Evolutionary conservation across 2,113 vertebrate genomes (phyloP).

Genomic region (Eubucco bourcierii): DNA sequence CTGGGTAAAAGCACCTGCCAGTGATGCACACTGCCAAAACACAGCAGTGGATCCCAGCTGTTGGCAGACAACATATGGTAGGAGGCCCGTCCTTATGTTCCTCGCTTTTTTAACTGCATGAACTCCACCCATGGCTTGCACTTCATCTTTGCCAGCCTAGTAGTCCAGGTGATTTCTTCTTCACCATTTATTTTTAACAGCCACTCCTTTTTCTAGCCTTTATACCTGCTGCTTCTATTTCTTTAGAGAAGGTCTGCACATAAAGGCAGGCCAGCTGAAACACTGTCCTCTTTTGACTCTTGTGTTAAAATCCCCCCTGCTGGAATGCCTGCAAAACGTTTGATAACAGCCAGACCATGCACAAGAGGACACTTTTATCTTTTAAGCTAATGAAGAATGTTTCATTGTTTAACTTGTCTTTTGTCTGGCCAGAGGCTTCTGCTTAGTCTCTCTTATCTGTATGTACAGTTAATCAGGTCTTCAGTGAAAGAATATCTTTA

Average conservation of each 20-base stretch:
- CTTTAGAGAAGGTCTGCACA: not conserved
- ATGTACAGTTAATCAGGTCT: constrained; percentile 13
- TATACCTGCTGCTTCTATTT: not conserved
- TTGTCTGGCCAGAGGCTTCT: constrained; percentile 31
- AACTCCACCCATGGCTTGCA: not conserved
- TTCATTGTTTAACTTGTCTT: constrained; percentile 33
- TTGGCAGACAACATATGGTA: not conserved
- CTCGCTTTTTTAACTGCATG: not conserved
- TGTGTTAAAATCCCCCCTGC: not conserved
- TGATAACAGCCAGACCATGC: not conserved
- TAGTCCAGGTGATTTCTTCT: not conserved
- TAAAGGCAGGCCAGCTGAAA: not conserved
- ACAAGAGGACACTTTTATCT: constrained; percentile 13
- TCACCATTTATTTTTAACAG: not conserved
- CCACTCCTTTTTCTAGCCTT: not conserved
- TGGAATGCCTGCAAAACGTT: not conserved
- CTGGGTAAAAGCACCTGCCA: not conserved
- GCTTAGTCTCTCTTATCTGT: not conserved
- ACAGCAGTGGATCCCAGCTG: not conserved
- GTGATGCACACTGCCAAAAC: not conserved
- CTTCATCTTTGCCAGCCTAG: not conserved
- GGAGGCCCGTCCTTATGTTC: not conserved
- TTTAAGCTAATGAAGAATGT: constrained; percentile 20
- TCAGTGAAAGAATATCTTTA: constrained; percentile 8
- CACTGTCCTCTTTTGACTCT: constrained; percentile 4